Conservation (phyloP, 2,113 vertebrate genomes). For the Poeciliopsis occidentalis region DNA sequence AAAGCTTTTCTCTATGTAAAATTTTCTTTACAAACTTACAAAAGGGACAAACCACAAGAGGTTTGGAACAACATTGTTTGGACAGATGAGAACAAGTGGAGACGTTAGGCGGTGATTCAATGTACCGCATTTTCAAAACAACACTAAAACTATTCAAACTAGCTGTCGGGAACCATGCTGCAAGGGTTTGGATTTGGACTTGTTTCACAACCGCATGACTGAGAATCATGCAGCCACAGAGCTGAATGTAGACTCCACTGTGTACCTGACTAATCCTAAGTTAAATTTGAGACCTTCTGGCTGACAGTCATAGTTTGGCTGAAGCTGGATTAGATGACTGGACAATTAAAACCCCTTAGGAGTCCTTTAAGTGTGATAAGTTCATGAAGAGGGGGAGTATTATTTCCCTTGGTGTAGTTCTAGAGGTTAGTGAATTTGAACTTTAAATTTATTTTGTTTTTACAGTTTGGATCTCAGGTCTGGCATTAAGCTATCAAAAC, state of each 20-base stretch:
- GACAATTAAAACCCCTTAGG: neutral
- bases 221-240: neutral
- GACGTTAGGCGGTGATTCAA: neutral
- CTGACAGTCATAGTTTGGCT: neutral
- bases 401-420: neutral
- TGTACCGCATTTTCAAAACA: neutral
- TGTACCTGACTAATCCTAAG: neutral
- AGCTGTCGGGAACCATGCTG: neutral
- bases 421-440: neutral
- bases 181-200: neutral
- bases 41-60: neutral
- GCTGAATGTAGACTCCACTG: neutral
- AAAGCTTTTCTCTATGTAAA: neutral
- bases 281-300: neutral
- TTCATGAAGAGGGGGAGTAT: neutral
- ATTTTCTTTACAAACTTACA: neutral
- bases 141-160: neutral
- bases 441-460: neutral
- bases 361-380: neutral
- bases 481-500: neutral
- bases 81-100: neutral
- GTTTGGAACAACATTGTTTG: neutral
- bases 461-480: neutral
- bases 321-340: neutral
- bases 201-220: neutral